Evolutionary conservation across 2,888 invertebrate genomes (phyloP).

Genomic region (Agriopis leucophaearia): DNA sequence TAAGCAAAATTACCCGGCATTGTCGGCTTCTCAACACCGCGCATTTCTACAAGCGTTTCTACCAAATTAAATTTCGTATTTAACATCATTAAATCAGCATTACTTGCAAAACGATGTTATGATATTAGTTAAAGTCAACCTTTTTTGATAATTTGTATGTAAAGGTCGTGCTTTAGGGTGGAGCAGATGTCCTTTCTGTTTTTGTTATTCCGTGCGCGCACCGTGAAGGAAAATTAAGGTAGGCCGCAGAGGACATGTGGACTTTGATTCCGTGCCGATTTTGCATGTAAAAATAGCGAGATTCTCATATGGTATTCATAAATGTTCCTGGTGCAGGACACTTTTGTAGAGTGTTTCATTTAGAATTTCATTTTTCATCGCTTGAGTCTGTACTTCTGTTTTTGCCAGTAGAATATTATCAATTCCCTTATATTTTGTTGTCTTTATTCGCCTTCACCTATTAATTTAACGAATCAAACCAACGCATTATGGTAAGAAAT

Average conservation of each 20-base stretch:
- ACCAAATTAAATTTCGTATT: conserved; percentile 66
- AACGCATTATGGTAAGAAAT: too few relatives aligned
- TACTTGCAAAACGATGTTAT: conserved; percentile 46
- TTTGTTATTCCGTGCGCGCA: conserved; percentile 76
- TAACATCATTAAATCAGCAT: conserved; percentile 57
- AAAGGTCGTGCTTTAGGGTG: conserved; percentile 63
- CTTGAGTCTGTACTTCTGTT: not conserved
- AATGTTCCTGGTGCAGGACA: conserved; percentile 63
- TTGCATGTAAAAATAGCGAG: conserved; percentile 72
- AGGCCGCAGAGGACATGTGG: conserved; percentile 75
- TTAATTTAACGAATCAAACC: not conserved
- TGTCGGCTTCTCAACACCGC: conserved; percentile 74
- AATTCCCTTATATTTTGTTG: not conserved
- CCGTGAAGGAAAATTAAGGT: conserved; percentile 79
- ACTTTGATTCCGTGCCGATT: conserved; percentile 79
- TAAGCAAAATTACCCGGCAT: conserved; percentile 80
- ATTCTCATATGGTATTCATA: conserved; percentile 78
- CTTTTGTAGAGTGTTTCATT: conserved; percentile 62
- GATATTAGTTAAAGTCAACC: conserved; percentile 54
- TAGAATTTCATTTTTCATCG: conserved; percentile 31
- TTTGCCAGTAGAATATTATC: not conserved
- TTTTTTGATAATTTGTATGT: conserved; percentile 68
- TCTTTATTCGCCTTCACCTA: not conserved
- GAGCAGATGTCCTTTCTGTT: conserved; percentile 69
- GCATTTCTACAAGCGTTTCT: conserved; percentile 65